These are phyloP conservation scores for Gymnothorax reevesii DNA, from an alignment of 2,797 vertebrate genomes.

Conservation along the genomic window DNA sequence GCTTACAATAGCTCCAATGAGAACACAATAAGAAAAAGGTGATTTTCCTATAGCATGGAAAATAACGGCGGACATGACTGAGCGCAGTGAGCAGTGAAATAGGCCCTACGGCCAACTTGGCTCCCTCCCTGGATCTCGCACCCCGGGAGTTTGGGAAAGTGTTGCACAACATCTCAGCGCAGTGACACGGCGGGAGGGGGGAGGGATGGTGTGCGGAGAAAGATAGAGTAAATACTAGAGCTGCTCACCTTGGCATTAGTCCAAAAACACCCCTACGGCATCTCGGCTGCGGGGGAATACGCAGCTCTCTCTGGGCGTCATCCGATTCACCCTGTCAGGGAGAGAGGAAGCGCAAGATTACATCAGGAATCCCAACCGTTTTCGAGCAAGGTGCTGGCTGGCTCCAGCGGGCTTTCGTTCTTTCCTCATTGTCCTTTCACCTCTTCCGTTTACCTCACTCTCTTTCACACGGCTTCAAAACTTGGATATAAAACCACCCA, in stretches of 20 bases:
- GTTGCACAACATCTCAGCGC: neutral
- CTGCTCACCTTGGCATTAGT: constrained; percentile 75
- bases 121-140: neutral
- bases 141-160: neutral
- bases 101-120: neutral
- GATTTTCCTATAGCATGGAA: neutral
- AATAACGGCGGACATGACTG: neutral
- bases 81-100: neutral
- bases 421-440: neutral
- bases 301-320: constrained; percentile 69
- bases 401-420: neutral
- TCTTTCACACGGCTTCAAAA: neutral
- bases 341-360: constrained; percentile 28
- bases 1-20: neutral
- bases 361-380: neutral
- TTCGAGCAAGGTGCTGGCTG: neutral
- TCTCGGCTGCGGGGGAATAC: constrained; percentile 68
- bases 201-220: neutral
- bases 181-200: constrained; percentile 2
- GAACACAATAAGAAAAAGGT: neutral
- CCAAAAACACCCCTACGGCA: constrained; percentile 77
- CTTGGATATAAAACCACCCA: neutral
- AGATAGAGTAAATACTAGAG: neutral
- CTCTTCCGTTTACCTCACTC: neutral
- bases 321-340: constrained; percentile 65